Conservation (phyloP, 2,113 vertebrate genomes). For the Siniperca knerii region DNA sequence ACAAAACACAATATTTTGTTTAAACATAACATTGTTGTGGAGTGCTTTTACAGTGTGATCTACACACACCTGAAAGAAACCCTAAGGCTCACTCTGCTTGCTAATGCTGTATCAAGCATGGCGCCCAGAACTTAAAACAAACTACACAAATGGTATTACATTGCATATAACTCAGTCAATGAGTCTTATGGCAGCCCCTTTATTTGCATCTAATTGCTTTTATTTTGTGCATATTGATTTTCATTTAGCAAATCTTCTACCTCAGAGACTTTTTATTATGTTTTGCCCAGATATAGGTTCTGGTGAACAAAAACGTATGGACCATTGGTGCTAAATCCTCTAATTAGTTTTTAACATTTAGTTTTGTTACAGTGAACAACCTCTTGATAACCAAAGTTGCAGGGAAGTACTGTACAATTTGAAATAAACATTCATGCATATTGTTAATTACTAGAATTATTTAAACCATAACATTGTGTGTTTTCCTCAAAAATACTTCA, state of each 20-base stretch:
- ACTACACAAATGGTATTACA: no score
- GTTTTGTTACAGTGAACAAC: not conserved
- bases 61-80: not conserved
- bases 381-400: not conserved
- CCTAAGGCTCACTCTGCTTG: not conserved
- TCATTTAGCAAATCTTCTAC: not conserved
- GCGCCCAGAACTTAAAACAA: not conserved
- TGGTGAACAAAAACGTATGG: not conserved
- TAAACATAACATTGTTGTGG: not conserved
- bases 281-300: not conserved
- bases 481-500: not conserved
- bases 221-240: not conserved
- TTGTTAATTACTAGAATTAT: not conserved
- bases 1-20: not conserved
- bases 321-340: not conserved
- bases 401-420: not conserved
- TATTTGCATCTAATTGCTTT: not conserved
- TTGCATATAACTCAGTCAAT: not conserved
- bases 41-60: not conserved
- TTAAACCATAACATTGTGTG: not conserved
- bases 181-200: not conserved
- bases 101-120: not conserved
- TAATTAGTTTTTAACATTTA: not conserved
- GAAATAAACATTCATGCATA: not conserved
- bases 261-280: not conserved